Evolutionary conservation across 92 coral and sea anemone genomes (phyloP), one percentile per base, ranked within the genome.

Genomic region (Palythoa caribaeorum): DNA sequence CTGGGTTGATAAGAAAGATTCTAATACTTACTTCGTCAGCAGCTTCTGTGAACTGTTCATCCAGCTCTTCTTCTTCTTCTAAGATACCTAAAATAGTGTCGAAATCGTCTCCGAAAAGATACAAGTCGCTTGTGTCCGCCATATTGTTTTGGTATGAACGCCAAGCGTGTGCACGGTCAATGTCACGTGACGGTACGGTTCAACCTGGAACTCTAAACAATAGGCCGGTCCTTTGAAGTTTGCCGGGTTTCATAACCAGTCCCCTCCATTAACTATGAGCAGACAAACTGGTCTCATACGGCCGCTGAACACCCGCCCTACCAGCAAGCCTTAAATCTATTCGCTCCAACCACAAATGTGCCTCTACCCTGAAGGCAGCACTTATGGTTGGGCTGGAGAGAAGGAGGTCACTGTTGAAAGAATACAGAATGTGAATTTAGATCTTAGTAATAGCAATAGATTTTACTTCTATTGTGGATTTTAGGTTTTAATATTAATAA

Each of bases 171-270:
- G 88, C 88, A 72, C 84, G 50, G 88, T 73, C 76, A 70, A 44
- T 13, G 88, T 85, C 84, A 85, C 71, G 88, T 85, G 84, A 85
- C n/a, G 88, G 88, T 85, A 68, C 88, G 28, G 51, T 85, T 73
- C 84, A 85, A 85, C 88, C 88, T 85, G 85, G 39, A 40, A 16
- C 66, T 38, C 40, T 35, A 85, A 85, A 85, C 83, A 72, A 73
- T 47, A 73, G 72, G 85, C 71, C 70, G 85, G 72, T 50, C 38
- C 70, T 79, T 79, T 79, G 85, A 79, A 20, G 73, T 69, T 69
- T 69, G 73, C 73, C 73, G 73, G 40, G 73, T 69, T 69, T 69
- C 73, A 69, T 69, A 69, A 69, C 73, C 73, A 69, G 73, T 69
- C 73, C 73, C 73, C 68, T 60, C 68, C 20, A 60, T 16, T 60